Conservation (phyloP, 2,888 invertebrate genomes). For the Geophilus truncorum region DNA sequence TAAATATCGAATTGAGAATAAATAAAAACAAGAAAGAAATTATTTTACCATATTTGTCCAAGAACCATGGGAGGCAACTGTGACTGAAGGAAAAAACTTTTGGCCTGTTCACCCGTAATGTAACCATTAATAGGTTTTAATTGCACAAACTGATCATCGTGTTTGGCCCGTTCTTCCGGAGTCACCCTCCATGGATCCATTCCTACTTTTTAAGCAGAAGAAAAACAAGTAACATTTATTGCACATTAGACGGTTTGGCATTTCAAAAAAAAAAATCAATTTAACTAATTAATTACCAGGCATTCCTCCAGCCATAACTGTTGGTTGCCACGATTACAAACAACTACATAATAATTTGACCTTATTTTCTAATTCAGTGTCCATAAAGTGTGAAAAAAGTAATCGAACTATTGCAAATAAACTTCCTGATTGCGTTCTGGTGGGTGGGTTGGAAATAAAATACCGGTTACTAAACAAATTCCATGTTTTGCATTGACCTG, state of each 20-base stretch:
- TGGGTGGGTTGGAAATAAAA: neutral
- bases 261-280: neutral
- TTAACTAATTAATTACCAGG: neutral
- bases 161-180: slow-evolving; percentile 78
- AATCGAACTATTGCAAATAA: neutral
- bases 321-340: neutral
- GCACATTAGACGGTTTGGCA: neutral
- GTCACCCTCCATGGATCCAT: slow-evolving; percentile 81
- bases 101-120: slow-evolving; percentile 88
- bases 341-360: neutral
- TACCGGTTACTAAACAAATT: neutral
- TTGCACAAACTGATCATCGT: slow-evolving; percentile 84
- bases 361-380: neutral
- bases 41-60: slow-evolving; percentile 86
- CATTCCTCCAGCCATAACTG: neutral
- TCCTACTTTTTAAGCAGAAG: slow-evolving; percentile 30
- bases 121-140: slow-evolving; percentile 80
- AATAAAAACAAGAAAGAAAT: neutral
- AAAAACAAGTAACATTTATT: neutral
- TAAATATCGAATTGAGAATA: neutral
- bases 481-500: neutral
- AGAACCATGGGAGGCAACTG: slow-evolving; percentile 82
- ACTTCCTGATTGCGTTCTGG: neutral
- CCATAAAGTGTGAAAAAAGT: neutral
- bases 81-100: slow-evolving; percentile 86